phyloP scores from a whole-genome alignment of 2,113 vertebrate species.

The Chionomys nivalis region DNA sequence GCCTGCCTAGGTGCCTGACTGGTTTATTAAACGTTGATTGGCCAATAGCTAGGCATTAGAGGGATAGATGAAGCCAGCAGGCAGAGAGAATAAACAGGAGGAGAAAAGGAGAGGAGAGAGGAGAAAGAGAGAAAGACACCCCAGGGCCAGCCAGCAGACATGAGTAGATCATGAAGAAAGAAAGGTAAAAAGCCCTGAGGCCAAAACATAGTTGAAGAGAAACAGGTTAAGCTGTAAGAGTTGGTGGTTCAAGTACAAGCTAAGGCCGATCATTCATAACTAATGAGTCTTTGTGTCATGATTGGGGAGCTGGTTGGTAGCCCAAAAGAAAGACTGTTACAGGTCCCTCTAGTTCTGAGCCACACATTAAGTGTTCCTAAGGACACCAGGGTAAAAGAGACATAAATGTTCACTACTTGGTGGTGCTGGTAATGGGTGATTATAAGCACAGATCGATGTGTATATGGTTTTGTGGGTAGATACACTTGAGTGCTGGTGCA shows the following conservation, averaged over 20 bases:
- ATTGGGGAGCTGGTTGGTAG: background rate
- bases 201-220: background rate
- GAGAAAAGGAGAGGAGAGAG: background rate
- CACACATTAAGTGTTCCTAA: background rate
- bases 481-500: too few species aligned
- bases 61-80: background rate
- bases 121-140: background rate
- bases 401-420: slow-evolving; percentile 14
- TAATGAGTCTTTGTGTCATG: background rate
- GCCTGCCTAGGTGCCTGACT: background rate
- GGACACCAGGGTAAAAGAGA: slow-evolving; percentile 17
- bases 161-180: background rate
- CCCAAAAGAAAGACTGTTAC: background rate
- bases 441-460: background rate
- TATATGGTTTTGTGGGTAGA: background rate
- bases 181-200: background rate
- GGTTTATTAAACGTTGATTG: background rate
- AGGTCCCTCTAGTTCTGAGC: slow-evolving; percentile 29
- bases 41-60: background rate
- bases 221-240: background rate
- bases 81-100: background rate
- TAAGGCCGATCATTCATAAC: background rate
- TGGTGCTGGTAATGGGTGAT: background rate
- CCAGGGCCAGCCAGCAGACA: background rate
- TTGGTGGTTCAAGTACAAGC: background rate